Percentiles rank a stretch among this genome's conserved stretches.
Evolutionary conservation across 2,888 invertebrate genomes (phyloP).

Genomic region (Neoitamus cyanurus): DNA sequence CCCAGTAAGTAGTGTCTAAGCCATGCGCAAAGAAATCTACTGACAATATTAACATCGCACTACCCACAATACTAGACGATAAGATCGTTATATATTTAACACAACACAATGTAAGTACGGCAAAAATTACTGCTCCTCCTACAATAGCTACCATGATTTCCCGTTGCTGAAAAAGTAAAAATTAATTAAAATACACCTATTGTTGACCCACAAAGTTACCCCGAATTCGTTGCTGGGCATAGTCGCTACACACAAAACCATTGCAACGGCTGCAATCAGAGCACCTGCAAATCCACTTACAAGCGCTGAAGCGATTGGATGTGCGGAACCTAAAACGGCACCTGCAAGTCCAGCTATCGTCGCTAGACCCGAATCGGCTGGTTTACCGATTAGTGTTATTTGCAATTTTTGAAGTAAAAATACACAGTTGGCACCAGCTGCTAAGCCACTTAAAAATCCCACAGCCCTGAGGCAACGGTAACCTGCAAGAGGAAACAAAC

Average conservation of each 20-base stretch:
- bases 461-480: slow-evolving; percentile 89
- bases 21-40: slow-evolving; percentile 66
- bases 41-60: slow-evolving; percentile 65
- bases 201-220: slow-evolving; percentile 57
- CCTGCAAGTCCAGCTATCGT: slow-evolving; percentile 65
- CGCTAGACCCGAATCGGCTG: slow-evolving; percentile 65
- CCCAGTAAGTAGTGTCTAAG: slow-evolving; percentile 64
- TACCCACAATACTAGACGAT: slow-evolving; percentile 65
- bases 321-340: slow-evolving; percentile 65
- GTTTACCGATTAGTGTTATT: slow-evolving; percentile 77
- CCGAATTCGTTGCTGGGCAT: slow-evolving; percentile 67
- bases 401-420: slow-evolving; percentile 85
- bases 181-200: background rate
- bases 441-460: slow-evolving; percentile 89
- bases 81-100: slow-evolving; percentile 65
- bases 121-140: slow-evolving; percentile 65
- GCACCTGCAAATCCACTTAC: slow-evolving; percentile 65
- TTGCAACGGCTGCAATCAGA: slow-evolving; percentile 63
- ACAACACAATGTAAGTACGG: slow-evolving; percentile 65
- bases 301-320: slow-evolving; percentile 65
- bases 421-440: slow-evolving; percentile 84
- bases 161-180: slow-evolving; percentile 57
- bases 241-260: slow-evolving; percentile 66
- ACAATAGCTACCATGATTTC: slow-evolving; percentile 66
- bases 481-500: slow-evolving; percentile 69